Percentiles rank a stretch among this genome's conserved stretches.
Evolutionary conservation across 1,140 invertebrate genomes (phyloP).

Genomic region (Drosophila quadrilineata): DNA sequence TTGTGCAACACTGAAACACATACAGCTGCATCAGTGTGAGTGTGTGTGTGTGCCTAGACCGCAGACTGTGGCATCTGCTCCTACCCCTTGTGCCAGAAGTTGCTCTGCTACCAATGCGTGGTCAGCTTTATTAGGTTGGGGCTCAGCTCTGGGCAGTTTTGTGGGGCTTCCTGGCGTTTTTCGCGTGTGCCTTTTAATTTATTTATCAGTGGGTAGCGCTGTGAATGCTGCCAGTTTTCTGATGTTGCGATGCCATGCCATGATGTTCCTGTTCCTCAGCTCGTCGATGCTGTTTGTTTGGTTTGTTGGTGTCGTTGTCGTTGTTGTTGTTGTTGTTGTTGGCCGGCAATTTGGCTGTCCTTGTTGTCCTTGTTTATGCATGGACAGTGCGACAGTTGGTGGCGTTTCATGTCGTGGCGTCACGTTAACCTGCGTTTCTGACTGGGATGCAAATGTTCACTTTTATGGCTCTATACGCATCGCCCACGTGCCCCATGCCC

Average conservation of each 20-base stretch:
- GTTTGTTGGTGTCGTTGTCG: too few species aligned
- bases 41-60: slow-evolving; percentile 26
- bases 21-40: neutral
- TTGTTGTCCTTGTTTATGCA: slow-evolving; percentile 58
- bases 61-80: slow-evolving; percentile 8
- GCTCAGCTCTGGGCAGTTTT: slow-evolving; percentile 43
- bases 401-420: slow-evolving; percentile 9
- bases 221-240: too few species aligned
- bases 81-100: neutral
- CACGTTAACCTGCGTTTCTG: slow-evolving; percentile 50
- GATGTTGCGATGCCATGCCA: too few species aligned
- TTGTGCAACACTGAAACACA: slow-evolving; percentile 10
- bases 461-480: slow-evolving; percentile 23
- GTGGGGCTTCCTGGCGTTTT: slow-evolving; percentile 59
- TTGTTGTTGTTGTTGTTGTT: neutral
- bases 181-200: slow-evolving; percentile 77
- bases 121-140: slow-evolving; percentile 70
- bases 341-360: slow-evolving; percentile 54
- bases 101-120: slow-evolving; percentile 37
- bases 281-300: too few species aligned
- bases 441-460: slow-evolving; percentile 25
- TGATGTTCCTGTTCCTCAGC: too few species aligned
- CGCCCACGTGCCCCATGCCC: neutral
- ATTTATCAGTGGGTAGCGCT: slow-evolving; percentile 67
- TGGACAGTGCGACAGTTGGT: slow-evolving; percentile 38